Evolutionary conservation across 2,113 vertebrate genomes (phyloP).

Genomic region (Galbula dea): DNA sequence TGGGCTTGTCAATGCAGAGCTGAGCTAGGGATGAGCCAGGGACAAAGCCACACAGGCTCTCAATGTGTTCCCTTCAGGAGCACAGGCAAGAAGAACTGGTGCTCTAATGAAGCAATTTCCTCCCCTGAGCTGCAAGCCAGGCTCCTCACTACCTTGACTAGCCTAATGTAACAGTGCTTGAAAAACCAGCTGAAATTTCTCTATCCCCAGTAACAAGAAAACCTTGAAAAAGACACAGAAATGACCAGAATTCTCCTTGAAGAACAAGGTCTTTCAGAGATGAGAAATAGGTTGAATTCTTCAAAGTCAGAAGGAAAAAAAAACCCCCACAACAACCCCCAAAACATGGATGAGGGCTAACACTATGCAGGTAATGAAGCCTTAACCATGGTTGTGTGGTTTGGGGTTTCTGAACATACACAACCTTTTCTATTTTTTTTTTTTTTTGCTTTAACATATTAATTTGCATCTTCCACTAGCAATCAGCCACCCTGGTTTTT

Average conservation of each 20-base stretch:
- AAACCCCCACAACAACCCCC: neutral
- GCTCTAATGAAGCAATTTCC: neutral
- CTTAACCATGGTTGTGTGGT: neutral
- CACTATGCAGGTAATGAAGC: neutral
- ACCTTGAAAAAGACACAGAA: neutral
- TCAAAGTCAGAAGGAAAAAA: neutral
- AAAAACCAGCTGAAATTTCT: conserved; percentile 5
- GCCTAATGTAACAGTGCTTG: neutral
- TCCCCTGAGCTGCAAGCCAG: neutral
- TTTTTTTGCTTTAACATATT: neutral
- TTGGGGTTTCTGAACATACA: neutral
- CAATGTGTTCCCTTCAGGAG: neutral
- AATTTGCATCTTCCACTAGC: neutral
- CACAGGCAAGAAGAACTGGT: neutral
- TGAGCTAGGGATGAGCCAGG: neutral
- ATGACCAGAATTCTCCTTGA: neutral
- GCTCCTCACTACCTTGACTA: neutral
- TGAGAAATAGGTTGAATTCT: neutral
- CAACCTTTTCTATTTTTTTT: neutral
- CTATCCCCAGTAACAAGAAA: neutral
- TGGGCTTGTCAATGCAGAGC: neutral
- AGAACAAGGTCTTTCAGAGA: neutral
- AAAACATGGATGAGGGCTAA: neutral
- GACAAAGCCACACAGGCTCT: neutral
- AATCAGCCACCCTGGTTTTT: neutral